A percentile compares a stretch with the other conserved stretches of the same genome.
Evolutionary conservation across 2,888 invertebrate genomes (phyloP).

Genomic region (Ichneumoninae sp.): DNA sequence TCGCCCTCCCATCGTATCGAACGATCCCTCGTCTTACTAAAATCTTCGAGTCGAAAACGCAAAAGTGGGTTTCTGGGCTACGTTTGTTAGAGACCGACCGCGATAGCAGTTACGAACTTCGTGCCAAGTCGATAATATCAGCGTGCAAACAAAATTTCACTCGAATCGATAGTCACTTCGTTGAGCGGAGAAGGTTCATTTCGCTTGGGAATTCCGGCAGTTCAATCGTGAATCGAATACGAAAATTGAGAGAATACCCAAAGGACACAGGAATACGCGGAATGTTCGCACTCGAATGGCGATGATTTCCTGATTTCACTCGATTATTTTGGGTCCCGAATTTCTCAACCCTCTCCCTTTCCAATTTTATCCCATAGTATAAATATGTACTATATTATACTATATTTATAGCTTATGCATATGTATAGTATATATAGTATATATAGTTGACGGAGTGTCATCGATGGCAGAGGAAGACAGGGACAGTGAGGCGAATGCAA

Average conservation of each 20-base stretch:
- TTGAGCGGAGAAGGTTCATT: constrained; percentile 4
- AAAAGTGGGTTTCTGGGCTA: constrained; percentile 41
- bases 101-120: neutral
- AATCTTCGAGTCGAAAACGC: neutral
- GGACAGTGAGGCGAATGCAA: constrained; percentile 4
- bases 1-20: neutral
- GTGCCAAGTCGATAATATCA: constrained; percentile 10
- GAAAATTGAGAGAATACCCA: constrained; percentile 22
- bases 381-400: neutral
- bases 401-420: neutral
- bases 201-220: constrained; percentile 6
- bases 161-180: constrained; percentile 24
- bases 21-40: neutral
- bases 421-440: too few species aligned
- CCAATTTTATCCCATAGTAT: neutral
- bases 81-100: constrained; percentile 18
- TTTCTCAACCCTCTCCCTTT: neutral
- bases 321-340: constrained; percentile 17
- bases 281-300: neutral
- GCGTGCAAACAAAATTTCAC: constrained; percentile 31
- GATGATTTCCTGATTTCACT: constrained; percentile 14
- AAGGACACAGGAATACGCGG: neutral
- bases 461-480: constrained; percentile 23
- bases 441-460: constrained; percentile 16
- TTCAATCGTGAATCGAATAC: constrained; percentile 25